These are phyloP conservation scores for Andrena cerasifolii DNA, from an alignment of 1,140 invertebrate genomes.

Conservation along the genomic window DNA sequence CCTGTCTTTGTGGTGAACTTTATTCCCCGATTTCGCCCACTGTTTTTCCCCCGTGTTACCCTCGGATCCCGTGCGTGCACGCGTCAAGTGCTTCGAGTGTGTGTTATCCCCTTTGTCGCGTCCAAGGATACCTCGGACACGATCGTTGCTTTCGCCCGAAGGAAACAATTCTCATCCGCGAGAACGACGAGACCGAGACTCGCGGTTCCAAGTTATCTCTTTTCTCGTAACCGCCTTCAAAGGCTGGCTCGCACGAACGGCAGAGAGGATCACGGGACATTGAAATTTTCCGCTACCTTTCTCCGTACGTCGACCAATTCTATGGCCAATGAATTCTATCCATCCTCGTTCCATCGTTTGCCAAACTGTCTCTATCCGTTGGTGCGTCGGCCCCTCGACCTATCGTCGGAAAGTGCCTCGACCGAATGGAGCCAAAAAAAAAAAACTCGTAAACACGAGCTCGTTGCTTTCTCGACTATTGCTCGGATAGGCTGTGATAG, in stretches of 20 bases:
- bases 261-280: not conserved
- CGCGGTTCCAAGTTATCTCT: not conserved
- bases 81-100: slow-evolving; percentile 30
- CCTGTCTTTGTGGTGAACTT: too few relatives aligned
- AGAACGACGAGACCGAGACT: not conserved
- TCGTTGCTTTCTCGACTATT: not conserved
- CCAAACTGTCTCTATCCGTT: not conserved
- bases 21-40: too few relatives aligned
- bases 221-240: slow-evolving; percentile 25
- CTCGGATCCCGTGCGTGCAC: not conserved
- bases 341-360: not conserved
- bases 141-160: not conserved
- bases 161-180: slow-evolving; percentile 6
- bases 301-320: too few relatives aligned
- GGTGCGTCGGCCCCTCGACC: not conserved
- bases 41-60: too few relatives aligned
- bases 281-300: too few relatives aligned
- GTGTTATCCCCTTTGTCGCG: slow-evolving; percentile 5
- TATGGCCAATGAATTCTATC: too few relatives aligned
- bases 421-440: not conserved
- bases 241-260: slow-evolving; percentile 22
- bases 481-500: too few relatives aligned
- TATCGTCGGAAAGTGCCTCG: not conserved
- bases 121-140: not conserved
- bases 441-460: not conserved